Evolutionary conservation across 2,113 vertebrate genomes (phyloP).

Genomic region (Ctenomys sociabilis): DNA sequence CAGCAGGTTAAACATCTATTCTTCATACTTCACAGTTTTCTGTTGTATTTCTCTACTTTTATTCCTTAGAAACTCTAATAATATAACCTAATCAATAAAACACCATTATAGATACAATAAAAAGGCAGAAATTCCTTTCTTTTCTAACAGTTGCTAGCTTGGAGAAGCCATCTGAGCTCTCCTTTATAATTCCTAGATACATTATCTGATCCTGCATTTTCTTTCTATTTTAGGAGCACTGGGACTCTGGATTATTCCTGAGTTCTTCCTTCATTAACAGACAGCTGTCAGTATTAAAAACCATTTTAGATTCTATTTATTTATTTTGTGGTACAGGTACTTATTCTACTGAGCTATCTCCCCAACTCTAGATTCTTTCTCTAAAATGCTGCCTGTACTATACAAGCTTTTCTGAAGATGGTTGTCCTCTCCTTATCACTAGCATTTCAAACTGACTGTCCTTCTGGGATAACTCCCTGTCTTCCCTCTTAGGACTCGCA

Average conservation of each 20-base stretch:
- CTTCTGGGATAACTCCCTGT: background rate
- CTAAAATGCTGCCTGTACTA: background rate
- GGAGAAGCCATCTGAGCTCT: background rate
- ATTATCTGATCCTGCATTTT: background rate
- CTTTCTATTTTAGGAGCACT: background rate
- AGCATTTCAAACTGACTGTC: background rate
- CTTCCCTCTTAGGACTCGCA: background rate
- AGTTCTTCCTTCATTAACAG: background rate
- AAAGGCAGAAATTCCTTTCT: background rate
- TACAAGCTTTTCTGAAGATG: background rate
- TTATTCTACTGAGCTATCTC: no score
- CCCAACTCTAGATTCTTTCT: no score
- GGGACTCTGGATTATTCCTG: background rate
- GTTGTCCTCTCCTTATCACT: background rate
- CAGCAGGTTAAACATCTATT: background rate
- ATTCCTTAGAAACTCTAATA: background rate
- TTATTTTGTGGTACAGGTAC: no score
- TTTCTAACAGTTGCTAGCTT: background rate
- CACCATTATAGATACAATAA: background rate
- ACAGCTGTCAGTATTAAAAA: background rate
- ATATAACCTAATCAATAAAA: background rate
- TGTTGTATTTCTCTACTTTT: background rate
- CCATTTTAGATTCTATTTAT: no score
- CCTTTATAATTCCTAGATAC: background rate
- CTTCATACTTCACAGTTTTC: rapidly evolving